A percentile compares a stretch with the other conserved stretches of the same genome.
phyloP scores from a whole-genome alignment of 2,797 vertebrate genomes.

The Notolepis coatsorum region DNA sequence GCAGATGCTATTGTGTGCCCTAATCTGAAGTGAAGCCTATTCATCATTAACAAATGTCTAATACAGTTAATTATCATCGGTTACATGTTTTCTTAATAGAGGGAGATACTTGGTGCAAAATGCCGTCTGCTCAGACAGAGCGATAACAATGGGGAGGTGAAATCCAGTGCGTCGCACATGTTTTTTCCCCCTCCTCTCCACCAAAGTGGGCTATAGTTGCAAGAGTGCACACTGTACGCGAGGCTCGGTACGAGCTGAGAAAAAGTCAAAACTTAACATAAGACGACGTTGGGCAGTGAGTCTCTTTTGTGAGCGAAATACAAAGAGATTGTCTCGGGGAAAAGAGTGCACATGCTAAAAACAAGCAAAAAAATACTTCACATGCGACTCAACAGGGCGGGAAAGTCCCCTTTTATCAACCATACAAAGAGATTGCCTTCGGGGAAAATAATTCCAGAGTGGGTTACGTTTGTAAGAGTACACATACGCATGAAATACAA shows the following conservation, averaged over 20 bases:
- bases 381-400: constrained; percentile 22
- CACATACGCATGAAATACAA: too few species aligned
- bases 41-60: too few species aligned
- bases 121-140: constrained; percentile 46
- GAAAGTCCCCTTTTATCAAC: constrained; percentile 33
- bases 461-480: too few species aligned
- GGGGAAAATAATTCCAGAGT: constrained; percentile 39
- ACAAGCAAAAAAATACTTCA: constrained; percentile 33
- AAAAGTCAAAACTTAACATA: too few species aligned
- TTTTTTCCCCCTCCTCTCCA: too few species aligned
- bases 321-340: too few species aligned
- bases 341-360: constrained; percentile 27
- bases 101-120: constrained; percentile 52
- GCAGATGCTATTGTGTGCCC: too few species aligned
- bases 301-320: too few species aligned
- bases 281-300: too few species aligned
- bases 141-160: constrained; percentile 37
- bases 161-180: constrained; percentile 29
- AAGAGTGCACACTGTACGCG: neutral
- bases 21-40: too few species aligned
- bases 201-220: constrained; percentile 52
- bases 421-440: constrained; percentile 47
- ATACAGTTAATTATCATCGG: too few species aligned
- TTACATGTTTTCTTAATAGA: constrained; percentile 74
- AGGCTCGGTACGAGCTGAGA: too few species aligned